Base-by-base conservation (phyloP, 2,797 vertebrate species). In the Malacoctenus gilli region DNA sequence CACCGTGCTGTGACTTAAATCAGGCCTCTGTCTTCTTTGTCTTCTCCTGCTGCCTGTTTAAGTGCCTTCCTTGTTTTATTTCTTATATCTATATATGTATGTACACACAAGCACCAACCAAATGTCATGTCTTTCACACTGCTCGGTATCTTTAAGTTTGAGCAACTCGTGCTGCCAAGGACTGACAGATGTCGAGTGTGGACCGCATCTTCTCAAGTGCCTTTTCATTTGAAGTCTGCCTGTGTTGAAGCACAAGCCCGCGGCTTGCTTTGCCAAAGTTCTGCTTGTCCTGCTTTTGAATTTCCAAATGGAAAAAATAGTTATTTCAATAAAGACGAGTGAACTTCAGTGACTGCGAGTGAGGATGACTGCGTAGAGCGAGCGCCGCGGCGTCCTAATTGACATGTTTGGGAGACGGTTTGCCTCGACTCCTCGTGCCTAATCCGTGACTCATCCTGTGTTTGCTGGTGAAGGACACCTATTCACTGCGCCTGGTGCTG, bases 301-400 rank as follows among this genome's bases (percentile, higher is more conserved):
- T 68, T 72, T 69, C 47, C 52, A 68, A 77, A 73, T 74, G 35
- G n/a, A n/a, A n/a, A 79, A 75, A 67, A 56, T 79, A 43, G 55
- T 72, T 68, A 80, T 65, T 84, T 73, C 73, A 89, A 90, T 90
- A 90, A 90, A 89, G 46, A 68, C 73, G 13, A 77, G 36, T 48
- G 6, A 79, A 73, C 66, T 53, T 50, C 23, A 57, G 3, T 14
- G 6, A 38, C 41, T 44, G 37, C 54, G 0, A 34, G 12, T 52
- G 22, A 38, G 38, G 48, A 15, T 40, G 38, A 16, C 16, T 53
- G 20, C 48, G 7, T 16, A 3, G 11, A 19, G 13, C 47, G 11
- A 36, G 3, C n/a, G 8, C 9, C 65, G 8, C 13, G 12, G 42
- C 44, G 28, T 61, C 21, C 62, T 44, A 28, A 31, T 64, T 56